These are phyloP conservation scores for Helicorthomorpha holstii DNA, from an alignment of 1,140 invertebrate species.

Conservation along the genomic window DNA sequence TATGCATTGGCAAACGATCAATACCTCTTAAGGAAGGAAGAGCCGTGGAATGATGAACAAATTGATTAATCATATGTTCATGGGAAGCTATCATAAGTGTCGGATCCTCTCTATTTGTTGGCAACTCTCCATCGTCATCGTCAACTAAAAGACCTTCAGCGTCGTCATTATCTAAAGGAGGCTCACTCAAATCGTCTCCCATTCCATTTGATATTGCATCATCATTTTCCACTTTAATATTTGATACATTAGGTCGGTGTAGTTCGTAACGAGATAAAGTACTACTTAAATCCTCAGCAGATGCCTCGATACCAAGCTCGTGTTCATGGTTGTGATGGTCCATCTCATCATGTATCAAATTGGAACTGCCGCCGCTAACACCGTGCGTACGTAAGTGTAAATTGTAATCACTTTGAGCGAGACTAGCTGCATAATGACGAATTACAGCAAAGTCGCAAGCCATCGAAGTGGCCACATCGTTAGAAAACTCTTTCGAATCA, in stretches of 20 bases:
- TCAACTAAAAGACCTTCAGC: background rate
- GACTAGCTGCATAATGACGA: background rate
- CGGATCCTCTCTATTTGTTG: background rate
- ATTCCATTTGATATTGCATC: background rate
- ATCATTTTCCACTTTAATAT: background rate
- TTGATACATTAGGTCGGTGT: background rate
- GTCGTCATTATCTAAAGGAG: background rate
- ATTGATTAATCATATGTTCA: background rate
- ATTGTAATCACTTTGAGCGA: background rate
- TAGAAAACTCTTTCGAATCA: background rate
- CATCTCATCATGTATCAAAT: background rate
- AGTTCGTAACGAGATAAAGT: background rate
- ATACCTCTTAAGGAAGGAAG: background rate
- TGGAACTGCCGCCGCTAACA: background rate
- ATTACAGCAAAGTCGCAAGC: background rate
- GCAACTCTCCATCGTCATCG: background rate
- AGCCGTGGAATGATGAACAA: background rate
- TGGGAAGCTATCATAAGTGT: background rate
- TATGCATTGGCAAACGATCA: background rate
- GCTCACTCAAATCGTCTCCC: background rate
- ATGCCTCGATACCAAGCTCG: background rate
- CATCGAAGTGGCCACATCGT: background rate
- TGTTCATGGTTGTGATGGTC: background rate
- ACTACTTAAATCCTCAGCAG: background rate
- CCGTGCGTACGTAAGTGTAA: background rate